Base-by-base conservation (phyloP, 2,888 invertebrate genomes). In the Andrena minutula region DNA sequence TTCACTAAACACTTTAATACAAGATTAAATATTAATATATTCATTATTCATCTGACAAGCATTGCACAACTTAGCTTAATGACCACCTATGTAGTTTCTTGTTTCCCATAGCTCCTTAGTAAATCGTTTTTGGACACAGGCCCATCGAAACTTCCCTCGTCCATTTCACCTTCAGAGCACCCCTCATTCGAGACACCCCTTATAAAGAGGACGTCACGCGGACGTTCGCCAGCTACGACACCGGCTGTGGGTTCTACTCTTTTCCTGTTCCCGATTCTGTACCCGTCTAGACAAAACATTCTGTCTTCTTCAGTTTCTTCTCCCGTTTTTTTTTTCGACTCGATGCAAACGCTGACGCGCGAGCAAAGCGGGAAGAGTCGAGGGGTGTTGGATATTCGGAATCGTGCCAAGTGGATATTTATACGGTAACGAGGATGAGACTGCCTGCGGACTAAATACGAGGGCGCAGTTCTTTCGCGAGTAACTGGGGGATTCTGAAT, bases 361-460 rank as follows among this genome's bases (percentile, higher is more conserved):
- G 64, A 16, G 47, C 32, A 74, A 75, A 80, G 73, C 58, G 78
- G 75, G 60, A 65, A 76, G 71, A 53, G 28, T 23, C 66, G 56
- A 53, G 53, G 56, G 23, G 56, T 10, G 23, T 66, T 49, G 58
- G 66, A 73, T 72, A 76, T 72, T 87, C 83, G 87, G 85, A 77
- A 83, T 74, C 76, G 75, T 87, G 87, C 87, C 87, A 87, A 85
- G 74, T 79, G 76, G 76, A 75, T 87, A 87, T 87, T 87, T 85
- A 83, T 83, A 79, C 75, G 72, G 35, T 72, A 80, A 86, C 68
- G 76, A 83, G 79, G 72, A 73, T 53, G 66, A 56, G 56, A 53
- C 53, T 30, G 64, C n/a, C 41, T 60, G 23, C 35, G 71, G 51
- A 47, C 71, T 53, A 63, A 70, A 69, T 47, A 30, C 64, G 60